Evolutionary conservation across 2,888 invertebrate species (phyloP), one percentile per base, ranked within the genome.

Genomic region (Hyles lineata): DNA sequence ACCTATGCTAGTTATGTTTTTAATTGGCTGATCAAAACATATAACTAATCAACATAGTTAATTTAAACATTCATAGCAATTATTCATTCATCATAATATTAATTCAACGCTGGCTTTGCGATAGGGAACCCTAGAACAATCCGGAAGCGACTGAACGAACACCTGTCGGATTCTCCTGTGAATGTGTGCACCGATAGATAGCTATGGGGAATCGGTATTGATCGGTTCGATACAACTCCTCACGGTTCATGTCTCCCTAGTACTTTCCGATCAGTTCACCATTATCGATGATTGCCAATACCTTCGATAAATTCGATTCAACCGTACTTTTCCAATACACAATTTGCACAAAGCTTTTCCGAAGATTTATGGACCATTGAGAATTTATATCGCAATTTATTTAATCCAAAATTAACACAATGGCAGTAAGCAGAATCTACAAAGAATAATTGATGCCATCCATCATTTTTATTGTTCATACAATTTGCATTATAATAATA

Each of bases 241-340:
- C 17, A 55, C 25, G 9, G 21, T 74, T 81, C 78, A 85, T 94
- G 90, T 19, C 71, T 50, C 73, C 93, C 92, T 92, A 82, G 93
- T 94, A 87, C 81, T 92, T 93, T 91, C 88, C 92, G 92, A 94
- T 92, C 92, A 89, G 86, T 89, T 87, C 85, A 89, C 90, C 90
- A 91, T 91, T 93, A 94, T 94, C 88, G 93, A 89, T 85, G 87
- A 93, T 94, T 90, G 88, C 87, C 91, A 81, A 93, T 93, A 92
- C 80, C 78, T 80, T 83, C 86, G 82, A 89, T 87, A 84, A 69
- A 74, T 61, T 71, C 72, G 50, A 73, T 73, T 58, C 35, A 29
- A 50, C 70, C 35, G 35, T n/a, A 35, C 52, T 23, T 71, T 60
- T 55, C 35, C 21, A 32, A 23, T 67, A 23, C 43, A 21, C n/a